phyloP scores from a whole-genome alignment of 1,140 invertebrate species.

The Oreohelix idahoensis region DNA sequence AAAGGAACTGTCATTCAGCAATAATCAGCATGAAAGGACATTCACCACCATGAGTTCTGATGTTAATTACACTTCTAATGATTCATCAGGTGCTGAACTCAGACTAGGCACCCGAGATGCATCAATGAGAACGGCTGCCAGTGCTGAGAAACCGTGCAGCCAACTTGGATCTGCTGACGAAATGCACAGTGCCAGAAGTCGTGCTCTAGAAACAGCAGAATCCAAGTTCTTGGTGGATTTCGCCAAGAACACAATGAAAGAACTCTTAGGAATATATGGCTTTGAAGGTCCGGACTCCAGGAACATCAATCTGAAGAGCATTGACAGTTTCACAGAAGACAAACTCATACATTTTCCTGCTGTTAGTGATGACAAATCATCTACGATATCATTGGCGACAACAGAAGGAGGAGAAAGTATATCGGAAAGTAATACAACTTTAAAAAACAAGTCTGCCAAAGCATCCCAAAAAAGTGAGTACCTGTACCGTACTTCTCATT shows the following conservation, averaged over 20 bases:
- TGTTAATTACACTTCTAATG: background rate
- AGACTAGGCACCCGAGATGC: background rate
- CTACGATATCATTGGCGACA: no score
- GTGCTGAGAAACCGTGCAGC: background rate
- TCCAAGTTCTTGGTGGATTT: constrained; percentile 27
- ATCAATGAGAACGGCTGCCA: background rate
- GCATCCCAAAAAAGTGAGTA: no score
- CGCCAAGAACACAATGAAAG: constrained; percentile 37
- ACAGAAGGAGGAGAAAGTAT: no score
- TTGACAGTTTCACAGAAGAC: no score
- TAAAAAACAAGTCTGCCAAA: no score
- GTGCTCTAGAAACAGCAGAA: background rate
- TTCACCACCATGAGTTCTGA: background rate
- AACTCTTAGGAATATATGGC: constrained; percentile 37
- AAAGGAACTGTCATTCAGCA: background rate
- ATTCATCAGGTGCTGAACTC: background rate
- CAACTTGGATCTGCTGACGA: background rate
- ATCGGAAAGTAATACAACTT: no score
- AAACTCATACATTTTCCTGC: no score
- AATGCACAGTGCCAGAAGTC: background rate
- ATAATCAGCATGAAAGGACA: background rate
- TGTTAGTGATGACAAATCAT: no score
- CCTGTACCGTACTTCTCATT: no score
- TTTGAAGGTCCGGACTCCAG: constrained; percentile 19
- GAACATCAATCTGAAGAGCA: background rate